Base-by-base conservation (phyloP, 2,797 vertebrate genomes). In the Urophycis tenuis region DNA sequence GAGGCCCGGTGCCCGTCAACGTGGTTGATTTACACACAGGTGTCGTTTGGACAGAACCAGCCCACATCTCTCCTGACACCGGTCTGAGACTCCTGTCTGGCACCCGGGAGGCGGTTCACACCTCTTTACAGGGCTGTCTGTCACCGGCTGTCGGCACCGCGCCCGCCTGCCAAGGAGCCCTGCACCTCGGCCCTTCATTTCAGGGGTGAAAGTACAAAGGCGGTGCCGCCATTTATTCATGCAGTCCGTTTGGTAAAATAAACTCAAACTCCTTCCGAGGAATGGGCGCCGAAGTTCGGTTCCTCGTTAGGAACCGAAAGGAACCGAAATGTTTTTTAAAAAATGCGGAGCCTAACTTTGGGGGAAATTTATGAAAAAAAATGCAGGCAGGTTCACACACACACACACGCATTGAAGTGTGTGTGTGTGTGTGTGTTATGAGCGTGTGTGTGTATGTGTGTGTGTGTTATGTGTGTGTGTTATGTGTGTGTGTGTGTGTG, bases 171-270 rank as follows among this genome's bases (percentile, higher is more conserved):
- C 2, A 67, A 10, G 10, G 60, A 29, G 5, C 12, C 29, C 25
- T 29, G 60, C n/a, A 12, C 12, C 60, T 25, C 60, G 14, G n/a
- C 29, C n/a, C 60, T 11, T 67, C 60, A 67, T 29, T 67, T 67
- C 60, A 0, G 49, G 9, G 6, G 49, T 6, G 49, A n/a, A 53
- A 60, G n/a, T 60, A 60, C 49, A n/a, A n/a, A n/a, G 6, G 3
- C 9, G 15, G 19, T 9, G 4, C 49, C 41, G 9, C 49, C 45
- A 69, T 71, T 72, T n/a, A 49, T 82, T 84, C 74, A 71, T 77
- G 32, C 70, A 19, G 74, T 82, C 81, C 80, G 77, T 78, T 86
- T 81, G 45, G 45, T 19, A 49, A n/a, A n/a, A n/a, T n/a, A n/a
- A n/a, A 22, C 2, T 15, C 45, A 22, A 12, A 49, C 45, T 49